Conservation (phyloP, 2,113 vertebrate species). For the Cygnus atratus region DNA sequence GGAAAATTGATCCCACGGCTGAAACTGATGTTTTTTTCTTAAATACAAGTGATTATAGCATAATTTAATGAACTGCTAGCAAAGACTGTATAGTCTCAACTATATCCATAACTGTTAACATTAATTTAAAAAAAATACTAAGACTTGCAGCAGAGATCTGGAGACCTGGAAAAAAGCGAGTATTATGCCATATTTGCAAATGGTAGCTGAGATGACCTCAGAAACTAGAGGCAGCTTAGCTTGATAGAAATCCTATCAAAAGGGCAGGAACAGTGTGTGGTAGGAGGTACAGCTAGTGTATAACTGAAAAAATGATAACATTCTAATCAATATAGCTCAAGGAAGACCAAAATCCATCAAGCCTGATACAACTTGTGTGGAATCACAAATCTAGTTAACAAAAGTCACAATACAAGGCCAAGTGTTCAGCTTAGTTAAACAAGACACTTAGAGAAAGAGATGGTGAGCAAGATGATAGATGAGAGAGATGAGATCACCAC, state of each 20-base stretch:
- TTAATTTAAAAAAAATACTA: not conserved
- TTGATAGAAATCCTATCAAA: not conserved
- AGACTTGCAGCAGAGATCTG: not conserved
- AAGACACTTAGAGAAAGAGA: not conserved
- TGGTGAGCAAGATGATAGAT: not conserved
- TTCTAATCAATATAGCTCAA: not conserved
- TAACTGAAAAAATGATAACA: not conserved
- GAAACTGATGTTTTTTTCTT: not conserved
- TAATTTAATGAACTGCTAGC: not conserved
- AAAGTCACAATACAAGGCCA: not conserved
- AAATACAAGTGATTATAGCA: not conserved
- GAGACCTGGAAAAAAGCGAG: not conserved
- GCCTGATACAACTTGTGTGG: not conserved
- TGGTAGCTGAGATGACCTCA: not conserved
- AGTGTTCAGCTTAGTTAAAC: not conserved
- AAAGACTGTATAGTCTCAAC: not conserved
- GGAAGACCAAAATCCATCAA: not conserved
- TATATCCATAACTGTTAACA: not conserved
- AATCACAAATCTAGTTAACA: not conserved
- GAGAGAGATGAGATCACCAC: not conserved
- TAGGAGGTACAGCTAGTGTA: not conserved
- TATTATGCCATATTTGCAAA: not conserved
- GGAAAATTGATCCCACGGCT: not conserved
- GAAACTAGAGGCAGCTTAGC: not conserved
- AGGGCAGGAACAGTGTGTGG: not conserved